These are phyloP conservation scores for Azemiops feae DNA, from an alignment of 2,113 vertebrate species.

Conservation along the genomic window DNA sequence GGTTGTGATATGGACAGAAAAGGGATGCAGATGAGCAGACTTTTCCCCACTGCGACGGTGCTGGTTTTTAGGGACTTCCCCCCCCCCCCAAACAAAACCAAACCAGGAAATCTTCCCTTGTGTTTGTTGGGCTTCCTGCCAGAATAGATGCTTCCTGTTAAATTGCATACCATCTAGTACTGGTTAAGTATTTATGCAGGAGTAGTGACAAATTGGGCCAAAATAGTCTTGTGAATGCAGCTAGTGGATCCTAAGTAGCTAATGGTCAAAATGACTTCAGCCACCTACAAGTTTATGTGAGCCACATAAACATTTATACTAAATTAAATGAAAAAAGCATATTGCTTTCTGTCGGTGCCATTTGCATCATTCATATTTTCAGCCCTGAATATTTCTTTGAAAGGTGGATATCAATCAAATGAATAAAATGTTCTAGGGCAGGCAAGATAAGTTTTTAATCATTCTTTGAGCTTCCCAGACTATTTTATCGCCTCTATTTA, in stretches of 20 bases:
- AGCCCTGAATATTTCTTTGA: neutral
- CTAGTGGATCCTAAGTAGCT: neutral
- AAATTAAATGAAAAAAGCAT: neutral
- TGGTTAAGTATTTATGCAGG: neutral
- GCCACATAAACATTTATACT: neutral
- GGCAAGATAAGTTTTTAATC: neutral
- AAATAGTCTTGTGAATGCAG: neutral
- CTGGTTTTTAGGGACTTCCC: neutral
- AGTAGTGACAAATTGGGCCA: neutral
- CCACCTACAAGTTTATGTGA: neutral
- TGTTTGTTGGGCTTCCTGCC: neutral
- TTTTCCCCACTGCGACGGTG: neutral
- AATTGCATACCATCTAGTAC: neutral
- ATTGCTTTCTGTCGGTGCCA: neutral
- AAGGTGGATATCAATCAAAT: neutral
- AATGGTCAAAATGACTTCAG: neutral
- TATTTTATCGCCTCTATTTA: neutral
- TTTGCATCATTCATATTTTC: neutral
- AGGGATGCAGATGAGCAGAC: neutral
- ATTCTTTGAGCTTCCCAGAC: neutral
- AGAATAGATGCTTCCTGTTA: neutral
- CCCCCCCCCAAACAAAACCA: neutral
- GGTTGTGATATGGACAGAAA: neutral
- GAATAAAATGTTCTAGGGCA: neutral
- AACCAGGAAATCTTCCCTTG: neutral